A percentile compares a stretch with the other conserved stretches of the same genome.
Conservation (phyloP, 1,140 invertebrate genomes). For the Drosophila jambulina region DNA sequence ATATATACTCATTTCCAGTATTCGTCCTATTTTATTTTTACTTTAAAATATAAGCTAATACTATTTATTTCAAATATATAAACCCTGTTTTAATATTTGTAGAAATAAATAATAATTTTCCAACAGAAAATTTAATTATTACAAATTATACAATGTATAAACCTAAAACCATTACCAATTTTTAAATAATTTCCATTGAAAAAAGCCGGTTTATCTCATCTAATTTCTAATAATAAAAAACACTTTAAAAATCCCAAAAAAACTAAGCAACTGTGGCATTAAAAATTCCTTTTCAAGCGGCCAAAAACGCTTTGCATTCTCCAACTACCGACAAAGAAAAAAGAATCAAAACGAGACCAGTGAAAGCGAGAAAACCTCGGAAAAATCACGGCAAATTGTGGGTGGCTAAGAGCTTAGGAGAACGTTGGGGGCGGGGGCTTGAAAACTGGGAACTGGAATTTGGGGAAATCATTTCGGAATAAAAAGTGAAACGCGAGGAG, state of each 20-base stretch:
- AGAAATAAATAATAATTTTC: too few relatives aligned
- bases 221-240: not conserved
- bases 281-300: slow-evolving; percentile 71
- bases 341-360: slow-evolving; percentile 3
- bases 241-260: slow-evolving; percentile 1
- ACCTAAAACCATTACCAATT: not conserved
- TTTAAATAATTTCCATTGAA: not conserved
- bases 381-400: slow-evolving; percentile 58
- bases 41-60: too few relatives aligned
- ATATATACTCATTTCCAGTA: too few relatives aligned
- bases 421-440: slow-evolving; percentile 4
- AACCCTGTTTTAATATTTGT: too few relatives aligned
- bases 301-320: slow-evolving; percentile 52
- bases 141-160: not conserved
- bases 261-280: slow-evolving; percentile 39
- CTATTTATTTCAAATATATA: too few relatives aligned
- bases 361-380: slow-evolving; percentile 57
- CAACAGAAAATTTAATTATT: too few relatives aligned
- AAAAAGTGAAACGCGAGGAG: slow-evolving; percentile 61
- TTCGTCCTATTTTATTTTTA: too few relatives aligned
- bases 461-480: slow-evolving; percentile 1
- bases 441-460: not conserved
- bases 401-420: slow-evolving; percentile 42
- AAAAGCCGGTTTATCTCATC: not conserved
- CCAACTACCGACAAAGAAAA: slow-evolving; percentile 20